Percentiles rank a stretch among this genome's conserved stretches.
These are phyloP conservation scores for Morpho deidamia DNA, from an alignment of 2,888 invertebrate genomes.

Conservation along the genomic window DNA sequence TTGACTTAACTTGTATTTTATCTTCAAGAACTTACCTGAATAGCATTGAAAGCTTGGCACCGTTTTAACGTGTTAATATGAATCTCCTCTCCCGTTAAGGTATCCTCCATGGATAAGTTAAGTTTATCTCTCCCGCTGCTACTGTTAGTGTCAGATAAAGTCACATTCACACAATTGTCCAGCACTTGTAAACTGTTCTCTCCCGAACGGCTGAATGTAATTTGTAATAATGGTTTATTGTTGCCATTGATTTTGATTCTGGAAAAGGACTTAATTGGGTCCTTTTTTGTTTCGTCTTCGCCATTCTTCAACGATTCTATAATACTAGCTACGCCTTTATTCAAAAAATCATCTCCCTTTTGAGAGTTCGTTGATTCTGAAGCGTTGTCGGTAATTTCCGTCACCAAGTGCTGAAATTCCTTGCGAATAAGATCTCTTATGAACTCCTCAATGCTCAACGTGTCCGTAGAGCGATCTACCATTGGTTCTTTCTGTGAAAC, in stretches of 20 bases:
- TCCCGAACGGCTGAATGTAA: constrained; percentile 56
- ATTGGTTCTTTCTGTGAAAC: constrained; percentile 34
- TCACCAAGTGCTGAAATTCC: constrained; percentile 55
- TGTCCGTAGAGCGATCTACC: constrained; percentile 62
- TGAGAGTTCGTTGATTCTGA: constrained; percentile 29
- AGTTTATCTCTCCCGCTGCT: constrained; percentile 40
- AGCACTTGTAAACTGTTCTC: constrained; percentile 64
- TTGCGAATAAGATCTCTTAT: constrained; percentile 61
- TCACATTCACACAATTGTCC: constrained; percentile 66
- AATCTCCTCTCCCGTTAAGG: constrained; percentile 45
- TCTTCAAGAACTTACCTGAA: constrained; percentile 48
- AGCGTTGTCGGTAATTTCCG: constrained; percentile 48
- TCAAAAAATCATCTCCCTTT: constrained; percentile 48
- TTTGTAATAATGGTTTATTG: constrained; percentile 63
- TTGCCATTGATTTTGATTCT: constrained; percentile 66
- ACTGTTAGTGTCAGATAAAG: constrained; percentile 45
- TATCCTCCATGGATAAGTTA: constrained; percentile 48
- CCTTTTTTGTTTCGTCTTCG: constrained; percentile 36
- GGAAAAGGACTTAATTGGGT: constrained; percentile 52
- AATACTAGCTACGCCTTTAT: constrained; percentile 56
- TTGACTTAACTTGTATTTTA: no score
- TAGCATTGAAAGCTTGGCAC: constrained; percentile 72
- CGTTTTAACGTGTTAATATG: constrained; percentile 59
- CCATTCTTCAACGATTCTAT: constrained; percentile 46
- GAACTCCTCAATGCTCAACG: constrained; percentile 60